phyloP scores from a whole-genome alignment of 2,797 vertebrate species.

The Heliangelus exortis region DNA sequence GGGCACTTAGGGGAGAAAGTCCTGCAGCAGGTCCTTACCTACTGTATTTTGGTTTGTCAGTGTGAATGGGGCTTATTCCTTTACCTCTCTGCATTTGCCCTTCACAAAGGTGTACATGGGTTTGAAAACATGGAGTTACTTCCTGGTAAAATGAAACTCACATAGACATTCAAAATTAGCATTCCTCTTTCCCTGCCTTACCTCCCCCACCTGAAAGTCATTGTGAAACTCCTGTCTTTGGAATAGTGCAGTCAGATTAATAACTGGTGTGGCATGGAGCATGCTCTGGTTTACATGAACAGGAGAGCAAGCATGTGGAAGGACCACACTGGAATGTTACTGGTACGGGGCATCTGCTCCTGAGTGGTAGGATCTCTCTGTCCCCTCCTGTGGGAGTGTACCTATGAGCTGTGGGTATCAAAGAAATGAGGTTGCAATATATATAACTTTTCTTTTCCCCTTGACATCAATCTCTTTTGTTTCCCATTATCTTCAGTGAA shows the following conservation, averaged over 20 bases:
- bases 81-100: background rate
- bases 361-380: background rate
- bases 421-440: background rate
- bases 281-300: fast-evolving
- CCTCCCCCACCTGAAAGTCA: background rate
- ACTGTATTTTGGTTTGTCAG: background rate
- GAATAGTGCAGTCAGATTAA: background rate
- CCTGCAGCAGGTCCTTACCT: background rate
- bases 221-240: background rate
- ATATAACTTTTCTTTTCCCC: background rate
- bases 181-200: background rate
- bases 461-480: background rate
- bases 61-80: background rate
- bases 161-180: fast-evolving
- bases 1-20: background rate
- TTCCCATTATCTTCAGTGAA: background rate
- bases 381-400: background rate
- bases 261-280: fast-evolving
- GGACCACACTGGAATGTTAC: background rate
- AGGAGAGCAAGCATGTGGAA: background rate
- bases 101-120: background rate
- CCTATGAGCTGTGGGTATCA: background rate
- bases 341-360: background rate
- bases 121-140: background rate
- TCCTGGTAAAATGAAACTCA: background rate